Evolutionary conservation across 2,113 vertebrate species (phyloP).

Genomic region (Pholis gunnellus): DNA sequence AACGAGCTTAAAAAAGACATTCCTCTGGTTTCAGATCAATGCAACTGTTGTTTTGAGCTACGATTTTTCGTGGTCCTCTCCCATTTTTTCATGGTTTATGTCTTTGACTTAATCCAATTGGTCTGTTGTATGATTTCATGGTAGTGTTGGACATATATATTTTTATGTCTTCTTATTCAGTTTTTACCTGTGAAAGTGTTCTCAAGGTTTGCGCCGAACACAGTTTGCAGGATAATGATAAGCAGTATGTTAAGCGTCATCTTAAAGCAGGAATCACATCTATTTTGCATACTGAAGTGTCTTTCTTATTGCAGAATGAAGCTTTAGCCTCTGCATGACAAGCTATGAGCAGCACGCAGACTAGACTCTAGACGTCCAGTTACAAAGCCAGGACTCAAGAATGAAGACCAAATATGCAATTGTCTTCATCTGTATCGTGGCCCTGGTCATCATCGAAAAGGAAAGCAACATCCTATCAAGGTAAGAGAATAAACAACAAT

Average conservation of each 20-base stretch:
- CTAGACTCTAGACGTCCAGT: slow-evolving; percentile 54
- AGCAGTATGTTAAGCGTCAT: background rate
- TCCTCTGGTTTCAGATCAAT: slow-evolving; percentile 13
- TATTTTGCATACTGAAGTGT: background rate
- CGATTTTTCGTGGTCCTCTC: background rate
- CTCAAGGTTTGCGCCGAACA: background rate
- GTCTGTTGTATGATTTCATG: background rate
- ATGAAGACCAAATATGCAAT: slow-evolving; percentile 94
- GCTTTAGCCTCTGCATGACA: slow-evolving; percentile 31
- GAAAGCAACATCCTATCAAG: slow-evolving; percentile 97
- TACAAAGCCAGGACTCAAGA: slow-evolving; percentile 75
- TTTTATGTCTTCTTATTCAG: background rate
- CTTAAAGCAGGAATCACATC: background rate
- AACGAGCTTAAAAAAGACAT: slow-evolving; percentile 13
- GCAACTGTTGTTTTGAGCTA: background rate
- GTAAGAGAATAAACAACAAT: slow-evolving; percentile 78
- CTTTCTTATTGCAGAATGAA: slow-evolving; percentile 67
- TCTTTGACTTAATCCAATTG: background rate
- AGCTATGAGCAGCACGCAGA: slow-evolving; percentile 49
- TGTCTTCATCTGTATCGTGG: slow-evolving; percentile 89
- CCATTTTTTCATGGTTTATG: background rate
- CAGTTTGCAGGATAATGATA: background rate
- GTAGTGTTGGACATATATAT: background rate
- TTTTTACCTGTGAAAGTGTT: background rate
- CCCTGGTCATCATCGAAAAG: slow-evolving; percentile 94